Conservation (phyloP, 2,113 vertebrate genomes). For the Ctenodactylus gundi region DNA sequence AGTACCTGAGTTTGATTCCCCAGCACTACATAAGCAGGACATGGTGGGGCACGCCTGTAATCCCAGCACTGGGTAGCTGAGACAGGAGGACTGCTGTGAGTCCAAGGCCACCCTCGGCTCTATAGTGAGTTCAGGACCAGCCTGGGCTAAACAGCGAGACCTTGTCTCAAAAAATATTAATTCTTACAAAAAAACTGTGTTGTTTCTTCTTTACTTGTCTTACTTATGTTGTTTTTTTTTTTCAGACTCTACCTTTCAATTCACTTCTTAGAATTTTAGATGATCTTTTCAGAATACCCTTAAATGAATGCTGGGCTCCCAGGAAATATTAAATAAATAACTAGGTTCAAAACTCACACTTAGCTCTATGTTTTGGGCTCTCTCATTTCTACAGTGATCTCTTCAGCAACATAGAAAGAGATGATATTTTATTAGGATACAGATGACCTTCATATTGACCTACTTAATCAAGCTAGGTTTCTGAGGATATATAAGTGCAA, state of each 20-base stretch:
- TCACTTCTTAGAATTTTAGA: constrained; percentile 27
- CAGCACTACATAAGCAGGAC: too few species aligned
- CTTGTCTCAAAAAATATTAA: too few species aligned
- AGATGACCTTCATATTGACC: constrained; percentile 21
- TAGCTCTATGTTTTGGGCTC: background rate
- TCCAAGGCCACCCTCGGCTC: too few species aligned
- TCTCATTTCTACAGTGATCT: background rate
- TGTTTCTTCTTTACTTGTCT: background rate
- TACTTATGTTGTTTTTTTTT: constrained; percentile 17
- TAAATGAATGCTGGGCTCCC: constrained; percentile 11
- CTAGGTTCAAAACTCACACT: background rate
- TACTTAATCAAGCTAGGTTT: background rate
- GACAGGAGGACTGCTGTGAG: too few species aligned
- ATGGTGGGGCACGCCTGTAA: too few species aligned
- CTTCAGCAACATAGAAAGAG: background rate
- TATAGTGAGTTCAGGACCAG: too few species aligned
- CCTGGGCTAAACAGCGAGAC: too few species aligned
- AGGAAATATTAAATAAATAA: constrained; percentile 21
- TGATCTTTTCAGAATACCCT: background rate
- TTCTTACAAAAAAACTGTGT: background rate
- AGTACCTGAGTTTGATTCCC: too few species aligned
- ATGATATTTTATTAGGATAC: background rate
- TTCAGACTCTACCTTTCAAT: background rate
- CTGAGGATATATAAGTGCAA: constrained; percentile 16
- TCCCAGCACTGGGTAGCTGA: too few species aligned